Conservation (phyloP, 64 coral and sea anemone species). For the Dendrophyllia cribrosa region DNA sequence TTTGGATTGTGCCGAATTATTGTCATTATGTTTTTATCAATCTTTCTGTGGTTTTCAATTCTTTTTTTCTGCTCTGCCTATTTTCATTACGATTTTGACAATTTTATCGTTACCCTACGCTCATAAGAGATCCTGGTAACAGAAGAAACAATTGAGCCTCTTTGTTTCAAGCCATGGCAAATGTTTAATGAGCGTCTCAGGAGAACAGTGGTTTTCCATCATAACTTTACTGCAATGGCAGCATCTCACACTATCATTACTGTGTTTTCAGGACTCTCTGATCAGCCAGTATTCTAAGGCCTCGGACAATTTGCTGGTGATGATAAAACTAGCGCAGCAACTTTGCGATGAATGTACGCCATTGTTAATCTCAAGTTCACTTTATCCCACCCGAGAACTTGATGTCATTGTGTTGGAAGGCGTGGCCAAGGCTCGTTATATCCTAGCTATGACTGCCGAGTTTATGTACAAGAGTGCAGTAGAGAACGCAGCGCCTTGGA, state of each 20-base stretch:
- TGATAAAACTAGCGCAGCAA: conserved; percentile 39
- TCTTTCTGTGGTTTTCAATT: no score
- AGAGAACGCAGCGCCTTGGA: not conserved
- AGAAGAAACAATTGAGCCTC: no score
- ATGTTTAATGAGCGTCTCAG: not conserved
- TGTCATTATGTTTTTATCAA: no score
- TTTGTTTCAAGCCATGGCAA: not conserved
- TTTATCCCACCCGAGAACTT: not conserved
- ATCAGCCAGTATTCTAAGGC: conserved; percentile 27
- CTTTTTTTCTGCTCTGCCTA: no score
- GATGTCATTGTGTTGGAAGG: conserved; percentile 45
- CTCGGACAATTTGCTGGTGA: conserved; percentile 1
- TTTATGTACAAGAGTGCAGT: conserved; percentile 27
- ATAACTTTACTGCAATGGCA: not conserved
- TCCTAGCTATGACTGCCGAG: conserved; percentile 7
- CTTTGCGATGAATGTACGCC: conserved; percentile 21
- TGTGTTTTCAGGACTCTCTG: conserved; percentile 37
- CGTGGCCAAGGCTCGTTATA: conserved; percentile 44
- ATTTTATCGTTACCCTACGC: no score
- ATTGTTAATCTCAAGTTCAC: not conserved
- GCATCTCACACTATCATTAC: not conserved
- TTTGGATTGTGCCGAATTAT: not conserved
- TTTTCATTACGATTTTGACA: no score
- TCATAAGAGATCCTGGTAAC: no score
- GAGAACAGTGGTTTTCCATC: not conserved